Evolutionary conservation across 2,888 invertebrate species (phyloP).

Genomic region (Phytoseiulus persimilis): DNA sequence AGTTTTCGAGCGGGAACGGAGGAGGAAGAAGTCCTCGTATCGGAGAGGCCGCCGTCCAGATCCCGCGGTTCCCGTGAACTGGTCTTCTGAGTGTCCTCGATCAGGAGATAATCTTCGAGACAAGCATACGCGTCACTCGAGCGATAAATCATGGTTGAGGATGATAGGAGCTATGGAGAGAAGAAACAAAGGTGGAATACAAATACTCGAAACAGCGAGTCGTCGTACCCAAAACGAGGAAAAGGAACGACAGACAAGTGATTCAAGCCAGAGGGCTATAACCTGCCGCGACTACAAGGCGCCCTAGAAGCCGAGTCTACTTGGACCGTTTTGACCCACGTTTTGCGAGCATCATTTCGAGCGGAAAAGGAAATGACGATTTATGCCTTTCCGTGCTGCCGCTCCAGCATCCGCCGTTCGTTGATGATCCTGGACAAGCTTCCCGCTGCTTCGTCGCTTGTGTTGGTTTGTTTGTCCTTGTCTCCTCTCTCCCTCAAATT

Average conservation of each 20-base stretch:
- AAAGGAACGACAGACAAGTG: neutral
- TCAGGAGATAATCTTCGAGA: too few relatives aligned
- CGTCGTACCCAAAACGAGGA: neutral
- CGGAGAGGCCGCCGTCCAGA: too few relatives aligned
- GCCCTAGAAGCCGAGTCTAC: neutral
- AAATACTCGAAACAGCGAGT: neutral
- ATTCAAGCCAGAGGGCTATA: neutral
- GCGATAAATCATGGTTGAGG: too few relatives aligned
- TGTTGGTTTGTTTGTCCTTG: neutral
- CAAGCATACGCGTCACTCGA: too few relatives aligned
- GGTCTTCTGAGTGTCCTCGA: too few relatives aligned
- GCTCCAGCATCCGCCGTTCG: neutral
- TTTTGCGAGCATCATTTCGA: neutral
- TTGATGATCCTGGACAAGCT: neutral
- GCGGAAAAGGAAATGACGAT: slow-evolving; percentile 5
- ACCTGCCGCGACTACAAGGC: neutral
- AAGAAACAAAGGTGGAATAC: neutral
- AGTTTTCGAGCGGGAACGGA: too few relatives aligned
- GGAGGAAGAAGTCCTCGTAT: too few relatives aligned
- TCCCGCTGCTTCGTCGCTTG: neutral
- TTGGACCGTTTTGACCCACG: neutral
- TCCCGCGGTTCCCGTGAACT: too few relatives aligned
- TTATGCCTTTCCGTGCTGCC: neutral
- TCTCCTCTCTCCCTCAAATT: neutral
- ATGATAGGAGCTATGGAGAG: too few relatives aligned